phyloP scores from a whole-genome alignment of 2,797 vertebrate genomes.

The Lepus oiostolus region DNA sequence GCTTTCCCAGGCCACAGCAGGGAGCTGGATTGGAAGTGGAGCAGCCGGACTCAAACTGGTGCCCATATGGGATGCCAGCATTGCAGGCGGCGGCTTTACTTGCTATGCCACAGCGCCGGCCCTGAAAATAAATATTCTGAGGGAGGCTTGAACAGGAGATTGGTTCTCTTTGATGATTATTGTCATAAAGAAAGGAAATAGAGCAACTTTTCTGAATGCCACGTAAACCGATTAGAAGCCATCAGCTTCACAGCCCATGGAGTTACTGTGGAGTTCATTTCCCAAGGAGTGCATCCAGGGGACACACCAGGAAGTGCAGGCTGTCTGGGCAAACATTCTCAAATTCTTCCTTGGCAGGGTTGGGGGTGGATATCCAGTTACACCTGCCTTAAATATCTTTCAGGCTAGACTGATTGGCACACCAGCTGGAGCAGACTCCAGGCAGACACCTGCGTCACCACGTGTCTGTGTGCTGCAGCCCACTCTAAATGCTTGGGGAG shows the following conservation, averaged over 20 bases:
- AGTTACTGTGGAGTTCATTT: not conserved
- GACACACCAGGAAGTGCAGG: conserved; percentile 65
- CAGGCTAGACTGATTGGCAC: conserved; percentile 40
- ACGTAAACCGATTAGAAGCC: not conserved
- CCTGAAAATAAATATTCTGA: not conserved
- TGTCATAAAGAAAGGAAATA: not conserved
- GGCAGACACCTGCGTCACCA: not conserved
- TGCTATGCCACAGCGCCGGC: no score
- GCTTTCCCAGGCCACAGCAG: no score
- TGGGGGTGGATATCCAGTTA: conserved; percentile 36
- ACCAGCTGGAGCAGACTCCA: not conserved
- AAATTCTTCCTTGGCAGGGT: conserved; percentile 48
- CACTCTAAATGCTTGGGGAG: not conserved
- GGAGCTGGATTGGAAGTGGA: no score
- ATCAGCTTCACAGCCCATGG: not conserved
- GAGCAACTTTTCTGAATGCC: not conserved
- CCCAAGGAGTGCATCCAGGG: conserved; percentile 56
- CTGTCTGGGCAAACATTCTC: conserved; percentile 50
- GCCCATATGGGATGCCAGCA: no score
- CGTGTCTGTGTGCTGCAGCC: not conserved
- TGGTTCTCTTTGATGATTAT: not conserved
- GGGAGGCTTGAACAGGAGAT: not conserved
- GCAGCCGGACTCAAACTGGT: no score
- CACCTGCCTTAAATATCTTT: not conserved
- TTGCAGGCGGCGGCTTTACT: no score